Evolutionary conservation across 2,113 vertebrate species (phyloP).

Genomic region (Leptobrachium ailaonicum): DNA sequence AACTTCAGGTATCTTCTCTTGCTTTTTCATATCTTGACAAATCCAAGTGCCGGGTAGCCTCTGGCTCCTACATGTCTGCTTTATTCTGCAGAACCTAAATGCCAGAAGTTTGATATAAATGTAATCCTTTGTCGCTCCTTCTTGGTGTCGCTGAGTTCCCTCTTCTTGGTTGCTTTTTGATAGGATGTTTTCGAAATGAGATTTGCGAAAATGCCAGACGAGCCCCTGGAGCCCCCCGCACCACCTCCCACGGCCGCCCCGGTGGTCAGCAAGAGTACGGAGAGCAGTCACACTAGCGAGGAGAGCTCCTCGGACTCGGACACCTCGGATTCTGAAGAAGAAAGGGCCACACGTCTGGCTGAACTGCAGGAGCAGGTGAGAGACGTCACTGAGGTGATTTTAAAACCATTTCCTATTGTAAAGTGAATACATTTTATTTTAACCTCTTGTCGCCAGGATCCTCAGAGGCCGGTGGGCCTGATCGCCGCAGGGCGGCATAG

Average conservation of each 20-base stretch:
- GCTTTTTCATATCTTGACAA: not conserved
- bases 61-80: no score
- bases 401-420: not conserved
- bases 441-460: no score
- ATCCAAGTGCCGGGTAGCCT: no score
- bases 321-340: constrained; percentile 80
- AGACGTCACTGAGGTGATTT: not conserved
- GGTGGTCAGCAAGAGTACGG: constrained; percentile 80
- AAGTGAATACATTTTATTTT: not conserved
- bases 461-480: no score
- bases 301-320: constrained; percentile 75
- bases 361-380: constrained; percentile 93
- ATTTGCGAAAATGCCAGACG: constrained; percentile 93
- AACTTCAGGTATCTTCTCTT: constrained; percentile 80
- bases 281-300: constrained; percentile 79
- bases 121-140: no score
- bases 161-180: no score
- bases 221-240: constrained; percentile 65
- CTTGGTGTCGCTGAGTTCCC: no score
- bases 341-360: constrained; percentile 74
- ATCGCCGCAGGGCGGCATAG: no score
- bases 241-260: constrained; percentile 61
- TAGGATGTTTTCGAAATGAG: constrained; percentile 94
- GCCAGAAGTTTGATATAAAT: no score
- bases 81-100: no score